Evolutionary conservation across 2,797 vertebrate genomes (phyloP).

Genomic region (Eurystomus glaucurus): DNA sequence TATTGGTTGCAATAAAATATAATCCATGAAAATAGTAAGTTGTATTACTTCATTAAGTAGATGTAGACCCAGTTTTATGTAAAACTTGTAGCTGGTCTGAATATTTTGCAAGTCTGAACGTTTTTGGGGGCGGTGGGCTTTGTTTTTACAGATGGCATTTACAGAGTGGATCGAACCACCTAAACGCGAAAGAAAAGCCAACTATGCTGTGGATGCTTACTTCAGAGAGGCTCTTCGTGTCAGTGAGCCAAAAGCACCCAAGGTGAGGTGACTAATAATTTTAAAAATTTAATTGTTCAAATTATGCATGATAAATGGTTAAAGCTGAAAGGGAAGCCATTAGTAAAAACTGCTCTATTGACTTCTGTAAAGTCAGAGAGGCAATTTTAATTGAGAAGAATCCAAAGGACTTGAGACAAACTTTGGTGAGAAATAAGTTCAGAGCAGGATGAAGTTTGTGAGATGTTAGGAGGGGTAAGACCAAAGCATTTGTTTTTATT

Average conservation of each 20-base stretch:
- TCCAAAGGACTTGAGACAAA: not conserved
- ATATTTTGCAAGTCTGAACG: not conserved
- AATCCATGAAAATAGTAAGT: not conserved
- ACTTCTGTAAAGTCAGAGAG: not conserved
- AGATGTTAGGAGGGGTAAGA: not conserved
- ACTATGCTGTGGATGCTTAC: slow-evolving; percentile 98
- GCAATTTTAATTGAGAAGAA: not conserved
- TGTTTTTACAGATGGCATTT: slow-evolving; percentile 90
- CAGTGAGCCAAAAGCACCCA: slow-evolving; percentile 98
- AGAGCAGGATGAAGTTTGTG: not conserved
- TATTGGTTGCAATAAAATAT: not conserved
- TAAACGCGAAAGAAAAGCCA: slow-evolving; percentile 98
- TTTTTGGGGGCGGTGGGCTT: not conserved
- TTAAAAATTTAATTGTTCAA: not conserved
- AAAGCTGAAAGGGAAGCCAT: not conserved
- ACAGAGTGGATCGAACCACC: slow-evolving; percentile 99
- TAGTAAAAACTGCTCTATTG: not conserved
- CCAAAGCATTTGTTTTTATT: not conserved
- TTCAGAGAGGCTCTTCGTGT: slow-evolving; percentile 98
- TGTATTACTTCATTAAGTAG: not conserved
- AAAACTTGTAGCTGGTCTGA: not conserved
- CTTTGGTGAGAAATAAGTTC: not conserved
- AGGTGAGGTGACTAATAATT: slow-evolving; percentile 83
- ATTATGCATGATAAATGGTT: fast-evolving
- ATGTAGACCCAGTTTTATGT: not conserved